Evolutionary conservation across 2,113 vertebrate species (phyloP).

Genomic region (Chascanopsetta lugubris): DNA sequence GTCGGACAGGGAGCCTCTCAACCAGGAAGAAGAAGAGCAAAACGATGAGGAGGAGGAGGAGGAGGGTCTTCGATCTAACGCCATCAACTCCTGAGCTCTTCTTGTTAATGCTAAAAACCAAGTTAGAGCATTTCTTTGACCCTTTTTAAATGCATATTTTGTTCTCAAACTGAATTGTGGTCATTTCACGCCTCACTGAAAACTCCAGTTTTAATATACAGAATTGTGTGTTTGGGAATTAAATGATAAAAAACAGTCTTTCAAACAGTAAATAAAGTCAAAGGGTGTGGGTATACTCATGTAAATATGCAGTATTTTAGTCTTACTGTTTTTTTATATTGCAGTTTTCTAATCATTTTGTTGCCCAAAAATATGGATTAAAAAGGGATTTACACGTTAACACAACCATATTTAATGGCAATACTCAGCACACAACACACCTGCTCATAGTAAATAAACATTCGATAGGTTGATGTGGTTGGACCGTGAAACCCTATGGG

Average conservation of each 20-base stretch:
- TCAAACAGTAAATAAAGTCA: slow-evolving; percentile 1
- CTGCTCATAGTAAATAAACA: too few relatives aligned
- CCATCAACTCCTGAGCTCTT: slow-evolving; percentile 61
- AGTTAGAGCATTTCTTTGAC: slow-evolving; percentile 2
- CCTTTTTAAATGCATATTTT: not conserved
- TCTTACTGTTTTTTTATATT: not conserved
- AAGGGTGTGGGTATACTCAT: not conserved
- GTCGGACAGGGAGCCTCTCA: slow-evolving; percentile 71
- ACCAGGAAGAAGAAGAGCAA: slow-evolving; percentile 47
- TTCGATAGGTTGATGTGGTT: too few relatives aligned
- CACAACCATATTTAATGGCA: too few relatives aligned
- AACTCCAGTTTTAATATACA: not conserved
- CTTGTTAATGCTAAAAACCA: not conserved
- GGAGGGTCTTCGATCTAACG: slow-evolving; percentile 26
- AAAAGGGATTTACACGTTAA: too few relatives aligned
- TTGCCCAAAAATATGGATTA: too few relatives aligned
- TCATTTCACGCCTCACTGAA: not conserved
- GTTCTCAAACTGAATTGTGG: not conserved
- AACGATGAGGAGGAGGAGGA: slow-evolving; percentile 41
- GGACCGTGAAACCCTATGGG: too few relatives aligned
- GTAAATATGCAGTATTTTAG: not conserved
- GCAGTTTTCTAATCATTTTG: not conserved
- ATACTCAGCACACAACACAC: too few relatives aligned
- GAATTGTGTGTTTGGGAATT: not conserved
- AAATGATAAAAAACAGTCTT: not conserved